phyloP scores from a whole-genome alignment of 2,113 vertebrate genomes.

The Clarias gariepinus region DNA sequence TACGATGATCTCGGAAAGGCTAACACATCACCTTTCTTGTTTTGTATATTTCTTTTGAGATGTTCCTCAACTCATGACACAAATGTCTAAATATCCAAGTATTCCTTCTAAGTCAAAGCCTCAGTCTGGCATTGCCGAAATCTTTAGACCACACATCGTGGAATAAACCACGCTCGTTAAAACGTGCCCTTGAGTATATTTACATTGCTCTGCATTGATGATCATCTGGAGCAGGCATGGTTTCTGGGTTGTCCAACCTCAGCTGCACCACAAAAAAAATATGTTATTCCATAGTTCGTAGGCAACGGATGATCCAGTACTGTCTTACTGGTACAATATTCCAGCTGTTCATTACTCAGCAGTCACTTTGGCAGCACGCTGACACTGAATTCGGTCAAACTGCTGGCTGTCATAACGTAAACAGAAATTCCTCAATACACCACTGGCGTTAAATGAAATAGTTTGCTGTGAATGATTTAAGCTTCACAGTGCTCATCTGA shows the following conservation, averaged over 20 bases:
- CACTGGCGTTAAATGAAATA: not conserved
- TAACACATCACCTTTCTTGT: not conserved
- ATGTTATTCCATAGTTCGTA: not conserved
- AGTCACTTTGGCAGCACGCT: not conserved
- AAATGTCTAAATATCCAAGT: not conserved
- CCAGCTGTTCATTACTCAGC: constrained; percentile 5
- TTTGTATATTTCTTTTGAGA: not conserved
- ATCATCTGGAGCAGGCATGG: not conserved
- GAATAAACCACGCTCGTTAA: not conserved
- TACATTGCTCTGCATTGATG: not conserved
- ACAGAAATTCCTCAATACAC: not conserved
- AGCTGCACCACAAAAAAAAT: not conserved
- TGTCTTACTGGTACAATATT: not conserved
- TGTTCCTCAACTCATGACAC: not conserved
- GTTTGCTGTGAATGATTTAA: not conserved
- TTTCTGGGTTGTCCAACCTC: not conserved
- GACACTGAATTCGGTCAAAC: not conserved
- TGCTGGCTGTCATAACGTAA: not conserved
- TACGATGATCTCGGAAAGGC: not conserved
- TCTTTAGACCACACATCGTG: not conserved
- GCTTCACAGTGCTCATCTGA: not conserved
- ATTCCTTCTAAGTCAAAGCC: not conserved
- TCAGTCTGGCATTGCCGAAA: not conserved
- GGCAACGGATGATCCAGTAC: not conserved
- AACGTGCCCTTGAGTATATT: not conserved